A percentile compares a stretch with the other conserved stretches of the same genome.
These are phyloP conservation scores for Vimba vimba DNA, from an alignment of 2,113 vertebrate genomes.

Conservation along the genomic window DNA sequence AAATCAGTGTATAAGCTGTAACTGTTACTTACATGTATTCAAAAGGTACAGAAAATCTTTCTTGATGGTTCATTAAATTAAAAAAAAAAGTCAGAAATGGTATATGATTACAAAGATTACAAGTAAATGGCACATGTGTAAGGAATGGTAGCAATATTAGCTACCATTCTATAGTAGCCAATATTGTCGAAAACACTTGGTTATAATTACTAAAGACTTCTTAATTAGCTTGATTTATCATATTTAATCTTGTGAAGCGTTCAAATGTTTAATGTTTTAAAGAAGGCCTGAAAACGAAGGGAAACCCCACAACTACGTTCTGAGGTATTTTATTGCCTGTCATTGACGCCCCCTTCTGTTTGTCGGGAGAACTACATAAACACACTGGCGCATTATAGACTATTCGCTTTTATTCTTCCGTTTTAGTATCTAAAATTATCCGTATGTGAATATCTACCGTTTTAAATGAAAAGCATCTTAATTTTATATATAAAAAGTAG, in stretches of 20 bases:
- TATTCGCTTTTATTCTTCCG: background rate
- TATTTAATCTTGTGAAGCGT: background rate
- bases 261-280: background rate
- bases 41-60: background rate
- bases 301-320: background rate
- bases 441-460: background rate
- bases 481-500: background rate
- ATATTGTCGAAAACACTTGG: background rate
- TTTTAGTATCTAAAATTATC: background rate
- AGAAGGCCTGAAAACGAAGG: background rate
- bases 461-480: background rate
- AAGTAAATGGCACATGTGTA: background rate
- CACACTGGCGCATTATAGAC: background rate
- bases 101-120: background rate
- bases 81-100: background rate
- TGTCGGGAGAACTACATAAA: constrained; percentile 27
- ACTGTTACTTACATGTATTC: background rate
- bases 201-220: background rate
- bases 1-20: background rate
- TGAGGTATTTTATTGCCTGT: background rate
- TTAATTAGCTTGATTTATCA: background rate
- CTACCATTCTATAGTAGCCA: background rate
- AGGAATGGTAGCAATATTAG: background rate
- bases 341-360: constrained; percentile 65
- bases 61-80: background rate